Evolutionary conservation across 2,888 invertebrate species (phyloP).

Genomic region (Trilocha varians): DNA sequence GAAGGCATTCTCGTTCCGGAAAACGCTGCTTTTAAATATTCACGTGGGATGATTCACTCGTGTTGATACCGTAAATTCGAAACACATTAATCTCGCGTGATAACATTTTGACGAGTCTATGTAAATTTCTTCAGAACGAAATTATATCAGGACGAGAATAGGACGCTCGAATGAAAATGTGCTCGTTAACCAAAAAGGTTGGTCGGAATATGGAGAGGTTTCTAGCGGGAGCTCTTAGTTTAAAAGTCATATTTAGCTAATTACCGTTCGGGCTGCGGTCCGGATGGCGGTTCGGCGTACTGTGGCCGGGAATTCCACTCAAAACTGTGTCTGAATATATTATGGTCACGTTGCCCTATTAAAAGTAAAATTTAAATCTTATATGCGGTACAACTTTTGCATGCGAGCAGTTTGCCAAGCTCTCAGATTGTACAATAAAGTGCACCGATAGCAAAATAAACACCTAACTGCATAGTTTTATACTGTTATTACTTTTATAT

Average conservation of each 20-base stretch:
- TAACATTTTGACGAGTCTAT: conserved; percentile 37
- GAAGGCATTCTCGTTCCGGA: not conserved
- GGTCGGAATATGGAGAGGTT: conserved; percentile 36
- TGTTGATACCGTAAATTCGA: conserved; percentile 20
- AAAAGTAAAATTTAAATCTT: conserved; percentile 24
- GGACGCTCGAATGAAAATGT: conserved; percentile 35
- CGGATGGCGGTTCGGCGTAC: conserved; percentile 31
- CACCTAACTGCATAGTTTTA: conserved; percentile 1
- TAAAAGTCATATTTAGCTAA: conserved; percentile 66
- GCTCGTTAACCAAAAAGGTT: conserved; percentile 43
- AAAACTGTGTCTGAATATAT: conserved; percentile 38
- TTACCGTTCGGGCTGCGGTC: conserved; percentile 45
- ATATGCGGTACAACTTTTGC: conserved; percentile 19
- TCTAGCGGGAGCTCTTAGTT: conserved; percentile 47
- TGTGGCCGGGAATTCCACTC: conserved; percentile 29
- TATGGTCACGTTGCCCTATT: conserved; percentile 21
- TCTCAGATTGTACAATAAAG: conserved; percentile 15
- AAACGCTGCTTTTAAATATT: conserved; percentile 23
- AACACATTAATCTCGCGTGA: conserved; percentile 31
- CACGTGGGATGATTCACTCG: conserved; percentile 14
- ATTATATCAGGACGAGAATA: conserved; percentile 30
- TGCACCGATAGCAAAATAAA: conserved; percentile 12
- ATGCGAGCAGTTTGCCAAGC: conserved; percentile 19
- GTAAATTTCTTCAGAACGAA: conserved; percentile 37
- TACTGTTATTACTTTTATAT: not conserved